phyloP scores from a whole-genome alignment of 2,888 invertebrate species.

The Gymnocheta viridis region DNA sequence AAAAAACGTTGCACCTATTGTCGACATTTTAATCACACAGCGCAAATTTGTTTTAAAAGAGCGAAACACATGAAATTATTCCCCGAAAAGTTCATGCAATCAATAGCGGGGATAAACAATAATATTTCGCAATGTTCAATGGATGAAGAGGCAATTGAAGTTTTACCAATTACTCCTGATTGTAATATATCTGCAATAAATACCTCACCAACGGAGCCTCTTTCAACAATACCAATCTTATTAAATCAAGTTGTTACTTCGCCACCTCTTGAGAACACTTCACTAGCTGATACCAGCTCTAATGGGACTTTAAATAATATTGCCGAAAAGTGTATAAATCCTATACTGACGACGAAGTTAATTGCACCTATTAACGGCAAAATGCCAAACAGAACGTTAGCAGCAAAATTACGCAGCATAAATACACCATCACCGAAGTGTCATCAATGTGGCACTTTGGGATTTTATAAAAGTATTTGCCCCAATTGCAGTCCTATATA shows the following conservation, averaged over 20 bases:
- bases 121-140: background rate
- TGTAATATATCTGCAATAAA: background rate
- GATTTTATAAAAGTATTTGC: conserved; percentile 67
- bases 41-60: conserved; percentile 36
- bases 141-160: background rate
- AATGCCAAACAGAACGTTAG: conserved; percentile 31
- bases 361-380: conserved; percentile 60
- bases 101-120: background rate
- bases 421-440: conserved; percentile 57
- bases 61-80: conserved; percentile 33
- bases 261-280: background rate
- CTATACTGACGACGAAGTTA: conserved; percentile 60
- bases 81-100: conserved; percentile 12
- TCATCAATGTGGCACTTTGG: conserved; percentile 68
- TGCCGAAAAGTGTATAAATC: conserved; percentile 23
- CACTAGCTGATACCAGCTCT: background rate
- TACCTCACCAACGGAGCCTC: background rate
- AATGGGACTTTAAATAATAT: background rate
- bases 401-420: conserved; percentile 48
- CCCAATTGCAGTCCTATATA: conserved; percentile 68
- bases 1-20: conserved; percentile 56
- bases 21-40: conserved; percentile 33
- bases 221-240: background rate
- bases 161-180: background rate
- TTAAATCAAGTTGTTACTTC: background rate